phyloP scores from a whole-genome alignment of 2,797 vertebrate species.

The Micromesistius poutassou region DNA sequence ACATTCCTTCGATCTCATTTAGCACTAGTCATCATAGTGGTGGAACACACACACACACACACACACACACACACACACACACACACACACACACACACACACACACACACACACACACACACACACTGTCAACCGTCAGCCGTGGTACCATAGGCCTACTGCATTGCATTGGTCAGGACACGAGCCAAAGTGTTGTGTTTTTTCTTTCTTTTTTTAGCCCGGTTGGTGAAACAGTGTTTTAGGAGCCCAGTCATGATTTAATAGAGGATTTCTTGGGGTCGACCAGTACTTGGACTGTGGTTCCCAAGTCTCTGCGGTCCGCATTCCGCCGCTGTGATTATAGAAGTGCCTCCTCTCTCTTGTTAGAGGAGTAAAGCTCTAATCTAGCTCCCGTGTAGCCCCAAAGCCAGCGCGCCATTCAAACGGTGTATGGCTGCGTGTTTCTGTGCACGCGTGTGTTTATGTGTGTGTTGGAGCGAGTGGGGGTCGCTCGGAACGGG shows the following conservation, averaged over 20 bases:
- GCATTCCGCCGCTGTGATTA: conserved; percentile 68
- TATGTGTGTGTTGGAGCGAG: conserved; percentile 44
- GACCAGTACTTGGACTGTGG: conserved; percentile 58
- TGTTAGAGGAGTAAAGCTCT: conserved; percentile 70
- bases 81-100: too few relatives aligned
- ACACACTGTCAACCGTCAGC: too few relatives aligned
- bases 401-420: conserved; percentile 64
- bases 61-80: conserved; percentile 22
- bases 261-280: conserved; percentile 43
- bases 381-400: conserved; percentile 66
- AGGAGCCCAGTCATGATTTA: conserved; percentile 16
- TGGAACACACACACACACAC: conserved; percentile 27
- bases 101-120: too few relatives aligned
- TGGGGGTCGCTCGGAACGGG: conserved; percentile 45
- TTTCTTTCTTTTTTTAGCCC: conserved; percentile 31
- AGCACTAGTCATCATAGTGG: conserved; percentile 64
- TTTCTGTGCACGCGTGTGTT: conserved; percentile 40
- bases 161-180: too few relatives aligned
- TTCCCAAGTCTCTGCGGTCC: conserved; percentile 59
- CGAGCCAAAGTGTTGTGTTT: conserved; percentile 11
- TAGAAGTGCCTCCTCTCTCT: conserved; percentile 68
- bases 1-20: conserved; percentile 62
- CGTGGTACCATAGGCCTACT: too few relatives aligned
- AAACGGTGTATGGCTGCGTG: conserved; percentile 49
- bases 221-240: conserved; percentile 14